Conservation (phyloP, 1,140 invertebrate genomes). For the Heliconius nattereri region DNA sequence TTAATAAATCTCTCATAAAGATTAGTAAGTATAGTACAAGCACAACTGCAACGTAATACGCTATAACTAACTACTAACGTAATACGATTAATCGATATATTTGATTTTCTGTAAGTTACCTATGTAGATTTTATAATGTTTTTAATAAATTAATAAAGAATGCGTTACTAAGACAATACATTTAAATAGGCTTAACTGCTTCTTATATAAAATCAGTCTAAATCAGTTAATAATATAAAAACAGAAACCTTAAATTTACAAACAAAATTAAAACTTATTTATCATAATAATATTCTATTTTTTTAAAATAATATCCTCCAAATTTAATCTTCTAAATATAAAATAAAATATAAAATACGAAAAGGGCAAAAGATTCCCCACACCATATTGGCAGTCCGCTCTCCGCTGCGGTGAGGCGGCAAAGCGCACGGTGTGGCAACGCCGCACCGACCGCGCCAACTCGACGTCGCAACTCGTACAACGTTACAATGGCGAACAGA, state of each 20-base stretch:
- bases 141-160: no score
- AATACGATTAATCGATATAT: no score
- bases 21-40: no score
- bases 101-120: no score
- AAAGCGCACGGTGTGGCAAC: slow-evolving; percentile 45
- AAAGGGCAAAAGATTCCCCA: neutral
- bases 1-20: no score
- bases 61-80: no score
- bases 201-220: neutral
- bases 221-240: neutral
- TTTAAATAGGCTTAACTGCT: neutral
- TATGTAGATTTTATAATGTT: no score
- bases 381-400: slow-evolving; percentile 20
- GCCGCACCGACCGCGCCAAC: slow-evolving; percentile 37
- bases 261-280: neutral
- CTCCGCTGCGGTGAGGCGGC: slow-evolving; percentile 2
- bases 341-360: neutral
- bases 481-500: neutral
- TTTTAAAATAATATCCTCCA: neutral
- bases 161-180: neutral
- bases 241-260: neutral
- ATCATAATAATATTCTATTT: neutral
- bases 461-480: slow-evolving; percentile 7
- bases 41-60: no score
- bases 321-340: neutral